Conservation (phyloP, 1,140 invertebrate species). For the Drosophila sechellia region DNA sequence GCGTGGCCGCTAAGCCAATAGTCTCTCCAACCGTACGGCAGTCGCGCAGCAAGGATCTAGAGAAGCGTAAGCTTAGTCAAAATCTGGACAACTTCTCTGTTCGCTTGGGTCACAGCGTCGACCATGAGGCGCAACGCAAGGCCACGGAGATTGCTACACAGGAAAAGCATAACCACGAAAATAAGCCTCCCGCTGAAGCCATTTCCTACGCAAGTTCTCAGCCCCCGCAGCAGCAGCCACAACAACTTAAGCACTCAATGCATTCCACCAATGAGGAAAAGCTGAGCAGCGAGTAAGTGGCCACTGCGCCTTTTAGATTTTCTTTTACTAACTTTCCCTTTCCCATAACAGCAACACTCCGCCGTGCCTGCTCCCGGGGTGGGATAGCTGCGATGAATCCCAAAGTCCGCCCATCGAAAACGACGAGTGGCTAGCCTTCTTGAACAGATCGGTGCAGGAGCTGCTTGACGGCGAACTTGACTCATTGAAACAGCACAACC, state of each 20-base stretch:
- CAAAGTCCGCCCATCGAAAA: conserved; percentile 89
- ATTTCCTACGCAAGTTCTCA: background rate
- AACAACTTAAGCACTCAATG: conserved; percentile 65
- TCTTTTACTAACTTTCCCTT: background rate
- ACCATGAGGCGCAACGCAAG: conserved; percentile 53
- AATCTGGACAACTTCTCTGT: conserved; percentile 85
- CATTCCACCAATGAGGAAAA: conserved; percentile 82
- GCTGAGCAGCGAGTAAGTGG: conserved; percentile 73
- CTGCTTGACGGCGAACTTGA: conserved; percentile 90
- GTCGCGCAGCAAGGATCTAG: conserved; percentile 75
- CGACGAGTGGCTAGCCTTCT: conserved; percentile 92
- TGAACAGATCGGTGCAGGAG: conserved; percentile 89
- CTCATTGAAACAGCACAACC: conserved; percentile 89
- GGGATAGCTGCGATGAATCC: conserved; percentile 83
- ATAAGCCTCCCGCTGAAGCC: background rate
- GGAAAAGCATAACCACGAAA: conserved; percentile 34
- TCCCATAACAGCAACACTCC: conserved; percentile 63
- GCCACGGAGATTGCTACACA: conserved; percentile 60
- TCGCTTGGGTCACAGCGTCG: conserved; percentile 86
- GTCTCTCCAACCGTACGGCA: conserved; percentile 40
- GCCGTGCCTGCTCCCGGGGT: conserved; percentile 79
- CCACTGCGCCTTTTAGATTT: no score
- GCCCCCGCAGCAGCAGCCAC: conserved; percentile 58
- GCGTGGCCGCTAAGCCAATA: conserved; percentile 15
- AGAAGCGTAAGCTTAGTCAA: conserved; percentile 84